Conservation (phyloP, 1,140 invertebrate genomes). For the Metaphire vulgaris region DNA sequence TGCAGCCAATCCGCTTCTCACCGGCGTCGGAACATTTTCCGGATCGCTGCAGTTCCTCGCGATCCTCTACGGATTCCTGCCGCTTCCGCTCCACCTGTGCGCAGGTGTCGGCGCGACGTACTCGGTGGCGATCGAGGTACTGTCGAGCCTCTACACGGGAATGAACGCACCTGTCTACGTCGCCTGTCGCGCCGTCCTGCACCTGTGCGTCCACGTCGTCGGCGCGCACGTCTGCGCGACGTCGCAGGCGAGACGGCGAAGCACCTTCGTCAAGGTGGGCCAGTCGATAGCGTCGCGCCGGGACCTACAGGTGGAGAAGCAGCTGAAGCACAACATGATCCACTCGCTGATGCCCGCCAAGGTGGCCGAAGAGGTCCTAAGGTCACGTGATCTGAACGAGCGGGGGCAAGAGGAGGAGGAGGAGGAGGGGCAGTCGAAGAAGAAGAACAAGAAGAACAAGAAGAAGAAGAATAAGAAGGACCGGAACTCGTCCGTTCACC, state of each 20-base stretch:
- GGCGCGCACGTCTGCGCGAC: constrained; percentile 87
- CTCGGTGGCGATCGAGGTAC: constrained; percentile 71
- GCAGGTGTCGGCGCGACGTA: constrained; percentile 69
- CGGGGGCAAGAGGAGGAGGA: constrained; percentile 29
- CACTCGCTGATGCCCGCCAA: constrained; percentile 91
- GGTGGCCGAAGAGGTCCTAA: constrained; percentile 58
- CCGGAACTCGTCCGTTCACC: constrained; percentile 31
- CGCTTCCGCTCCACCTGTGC: constrained; percentile 77
- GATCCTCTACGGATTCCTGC: constrained; percentile 85
- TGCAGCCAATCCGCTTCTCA: constrained; percentile 43
- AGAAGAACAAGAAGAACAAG: too few relatives aligned
- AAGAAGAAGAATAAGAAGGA: too few relatives aligned
- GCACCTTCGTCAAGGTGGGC: constrained; percentile 93
- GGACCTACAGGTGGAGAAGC: constrained; percentile 85
- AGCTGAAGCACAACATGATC: constrained; percentile 94
- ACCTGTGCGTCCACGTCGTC: constrained; percentile 82
- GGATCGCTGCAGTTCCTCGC: constrained; percentile 78
- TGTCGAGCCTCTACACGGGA: constrained; percentile 39
- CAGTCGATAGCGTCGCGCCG: constrained; percentile 77
- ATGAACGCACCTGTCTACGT: constrained; percentile 46
- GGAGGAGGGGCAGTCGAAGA: constrained; percentile 26
- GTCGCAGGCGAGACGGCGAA: constrained; percentile 73
- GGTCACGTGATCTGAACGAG: constrained; percentile 31
- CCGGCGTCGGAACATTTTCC: constrained; percentile 73
- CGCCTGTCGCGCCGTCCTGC: constrained; percentile 65